Base-by-base conservation (phyloP, 2,888 invertebrate species). In the Pseudanteris insignis region DNA sequence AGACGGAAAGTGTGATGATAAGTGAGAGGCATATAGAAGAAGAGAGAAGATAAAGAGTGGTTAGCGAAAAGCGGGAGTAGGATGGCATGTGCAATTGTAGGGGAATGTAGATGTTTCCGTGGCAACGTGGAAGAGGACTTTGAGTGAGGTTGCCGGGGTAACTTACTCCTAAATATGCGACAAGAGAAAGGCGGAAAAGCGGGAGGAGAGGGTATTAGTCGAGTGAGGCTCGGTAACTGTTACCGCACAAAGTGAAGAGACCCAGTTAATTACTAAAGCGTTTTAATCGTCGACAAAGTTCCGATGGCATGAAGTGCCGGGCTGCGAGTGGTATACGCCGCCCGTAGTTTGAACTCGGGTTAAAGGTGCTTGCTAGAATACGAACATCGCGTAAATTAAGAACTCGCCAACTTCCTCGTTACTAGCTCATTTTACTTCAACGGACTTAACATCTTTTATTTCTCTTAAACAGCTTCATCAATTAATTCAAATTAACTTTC, bases 181-280 rank as follows among this genome's bases (percentile, higher is more conserved):
- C 61, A 63, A 63, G 61, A 64, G 63, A 40, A 58, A 54, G 54
- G 53, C 54, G 51, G 57, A 53, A 50, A 53, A 51, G 46, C 43
- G 32, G 55, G 51, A 63, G 51, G 65, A 63, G 64, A 63, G 51
- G 47, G 62, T 29, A 59, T 53, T 46, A 41, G 64, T 50, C 63
- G 58, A 46, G 60, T 28, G 50, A 47, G 50, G 44, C 54, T 53
- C 55, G 70, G 72, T 74, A 76, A 75, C 77, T 70, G 76, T 77
- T 77, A 76, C 72, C 73, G 66, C 66, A 69, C 66, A 71, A 79
- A 77, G 79, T 77, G 79, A 79, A 69, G 78, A 79, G 79, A 78
- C 77, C 74, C 73, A 71, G 79, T 79, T 79, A 79, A 79, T 79
- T 79, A 79, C 79, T 77, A 79, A 79, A 79, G 78, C 78, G 79